Conservation (phyloP, 2,113 vertebrate genomes). For the Colaptes auratus region DNA sequence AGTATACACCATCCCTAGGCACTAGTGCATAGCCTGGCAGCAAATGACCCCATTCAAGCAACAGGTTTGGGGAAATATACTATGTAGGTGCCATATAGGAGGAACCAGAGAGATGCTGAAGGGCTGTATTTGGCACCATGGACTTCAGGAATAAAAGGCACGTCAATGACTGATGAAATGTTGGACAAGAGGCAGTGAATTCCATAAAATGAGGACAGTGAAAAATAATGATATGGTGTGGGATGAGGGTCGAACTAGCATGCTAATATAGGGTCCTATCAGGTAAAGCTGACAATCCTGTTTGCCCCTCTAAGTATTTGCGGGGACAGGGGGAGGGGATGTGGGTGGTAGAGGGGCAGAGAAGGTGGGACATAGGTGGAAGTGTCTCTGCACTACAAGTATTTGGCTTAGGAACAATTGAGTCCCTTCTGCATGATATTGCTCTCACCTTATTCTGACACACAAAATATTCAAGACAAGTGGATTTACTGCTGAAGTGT, state of each 20-base stretch:
- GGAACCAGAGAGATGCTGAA: not conserved
- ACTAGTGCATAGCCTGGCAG: not conserved
- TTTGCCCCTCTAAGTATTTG: not conserved
- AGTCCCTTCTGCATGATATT: not conserved
- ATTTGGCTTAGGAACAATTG: not conserved
- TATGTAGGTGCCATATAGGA: accelerated
- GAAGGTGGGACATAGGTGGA: not conserved
- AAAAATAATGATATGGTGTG: accelerated
- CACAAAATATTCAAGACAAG: not conserved
- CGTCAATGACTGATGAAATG: not conserved
- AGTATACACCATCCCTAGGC: not conserved
- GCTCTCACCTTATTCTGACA: not conserved
- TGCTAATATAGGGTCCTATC: not conserved
- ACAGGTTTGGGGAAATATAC: not conserved
- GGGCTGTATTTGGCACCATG: not conserved
- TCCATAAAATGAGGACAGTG: not conserved
- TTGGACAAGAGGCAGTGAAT: not conserved
- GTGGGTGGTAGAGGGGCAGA: not conserved
- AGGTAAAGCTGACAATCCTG: not conserved
- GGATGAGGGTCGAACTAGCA: accelerated
- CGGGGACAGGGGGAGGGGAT: accelerated
- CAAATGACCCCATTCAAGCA: not conserved
- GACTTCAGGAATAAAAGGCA: not conserved
- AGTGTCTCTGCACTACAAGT: not conserved
- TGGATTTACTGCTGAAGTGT: not conserved